Base-by-base conservation (phyloP, 2,797 vertebrate genomes). In the Tympanoctomys barrerae region DNA sequence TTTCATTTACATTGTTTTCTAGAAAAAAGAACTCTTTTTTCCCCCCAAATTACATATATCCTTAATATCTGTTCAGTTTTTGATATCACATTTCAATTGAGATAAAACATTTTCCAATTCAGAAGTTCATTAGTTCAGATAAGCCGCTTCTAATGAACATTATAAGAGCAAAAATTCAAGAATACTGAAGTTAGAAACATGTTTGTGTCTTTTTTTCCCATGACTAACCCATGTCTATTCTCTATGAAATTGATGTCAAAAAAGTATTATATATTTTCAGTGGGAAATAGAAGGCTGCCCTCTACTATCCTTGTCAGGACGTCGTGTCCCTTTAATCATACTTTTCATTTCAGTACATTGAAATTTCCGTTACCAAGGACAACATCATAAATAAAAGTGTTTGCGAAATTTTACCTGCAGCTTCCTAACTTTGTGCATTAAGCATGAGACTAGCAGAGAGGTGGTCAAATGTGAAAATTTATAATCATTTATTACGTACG, bases 341-440 rank as follows among this genome's bases (percentile, higher is more conserved):
- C 99, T 99, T 99, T 99, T 99, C 99, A 99, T 99, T 99, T 99
- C 99, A 99, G 99, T 98, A 99, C 99, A 99, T 99, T 99, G 99
- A 99, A 99, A 99, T 99, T 99, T 99, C 99, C 97, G 98, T 99
- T 99, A 98, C 99, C 99, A 99, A 99, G 99, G 99, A 99, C 99
- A 99, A 98, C 99, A 99, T 99, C 99, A 99, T 99, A 99, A 99
- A 99, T 99, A 99, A 99, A 99, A 99, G 98, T 99, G 98, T 99
- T 99, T 99, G 99, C 98, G 98, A 98, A 98, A 99, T 99, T 99
- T 99, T 99, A 99, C 99, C 99, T 99, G 99, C 99, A 98, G 98
- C 99, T 98, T 97, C 98, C 98, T 98, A 99, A 99, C 99, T 99
- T 99, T 98, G 99, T 98, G 99, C 99, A 99, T 99, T 99, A 99